These are phyloP conservation scores for Nematostella vectensis DNA, from an alignment of 92 coral and sea anemone species.

Conservation along the genomic window DNA sequence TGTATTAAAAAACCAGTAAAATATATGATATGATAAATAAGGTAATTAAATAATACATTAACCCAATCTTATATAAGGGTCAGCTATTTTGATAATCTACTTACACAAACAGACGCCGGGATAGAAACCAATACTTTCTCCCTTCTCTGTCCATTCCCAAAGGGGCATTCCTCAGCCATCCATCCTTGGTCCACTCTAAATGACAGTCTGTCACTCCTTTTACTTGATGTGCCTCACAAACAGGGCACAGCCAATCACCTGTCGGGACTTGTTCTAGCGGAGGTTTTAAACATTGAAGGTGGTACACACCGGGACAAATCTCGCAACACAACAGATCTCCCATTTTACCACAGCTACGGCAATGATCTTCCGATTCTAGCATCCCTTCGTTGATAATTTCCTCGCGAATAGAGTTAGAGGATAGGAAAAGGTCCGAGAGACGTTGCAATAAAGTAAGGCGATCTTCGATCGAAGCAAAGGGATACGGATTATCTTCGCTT, in stretches of 20 bases:
- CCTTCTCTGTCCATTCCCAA: constrained; percentile 89
- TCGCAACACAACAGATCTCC: constrained; percentile 98
- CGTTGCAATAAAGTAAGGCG: constrained; percentile 73
- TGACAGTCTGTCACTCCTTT: constrained; percentile 94
- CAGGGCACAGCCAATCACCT: constrained; percentile 99
- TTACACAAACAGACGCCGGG: constrained; percentile 93
- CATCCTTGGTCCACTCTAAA: constrained; percentile 71
- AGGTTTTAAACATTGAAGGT: constrained; percentile 95
- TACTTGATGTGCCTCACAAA: constrained; percentile 82
- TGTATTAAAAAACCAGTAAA: no score
- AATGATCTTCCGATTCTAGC: constrained; percentile 92
- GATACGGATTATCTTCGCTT: constrained; percentile 50
- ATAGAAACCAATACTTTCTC: constrained; percentile 93
- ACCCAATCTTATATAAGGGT: no score
- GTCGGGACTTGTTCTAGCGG: constrained; percentile 96
- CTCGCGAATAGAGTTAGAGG: constrained; percentile 90
- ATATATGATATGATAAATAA: no score
- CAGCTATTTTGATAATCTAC: no score
- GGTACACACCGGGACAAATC: constrained; percentile 92
- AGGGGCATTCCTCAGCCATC: constrained; percentile 88
- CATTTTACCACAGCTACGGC: constrained; percentile 93
- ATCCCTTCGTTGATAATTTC: constrained; percentile 94
- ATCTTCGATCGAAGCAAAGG: constrained; percentile 64
- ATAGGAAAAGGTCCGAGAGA: constrained; percentile 83
- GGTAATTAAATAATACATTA: no score